Evolutionary conservation across 2,797 vertebrate species (phyloP).

Genomic region (Neostethus bicornis): DNA sequence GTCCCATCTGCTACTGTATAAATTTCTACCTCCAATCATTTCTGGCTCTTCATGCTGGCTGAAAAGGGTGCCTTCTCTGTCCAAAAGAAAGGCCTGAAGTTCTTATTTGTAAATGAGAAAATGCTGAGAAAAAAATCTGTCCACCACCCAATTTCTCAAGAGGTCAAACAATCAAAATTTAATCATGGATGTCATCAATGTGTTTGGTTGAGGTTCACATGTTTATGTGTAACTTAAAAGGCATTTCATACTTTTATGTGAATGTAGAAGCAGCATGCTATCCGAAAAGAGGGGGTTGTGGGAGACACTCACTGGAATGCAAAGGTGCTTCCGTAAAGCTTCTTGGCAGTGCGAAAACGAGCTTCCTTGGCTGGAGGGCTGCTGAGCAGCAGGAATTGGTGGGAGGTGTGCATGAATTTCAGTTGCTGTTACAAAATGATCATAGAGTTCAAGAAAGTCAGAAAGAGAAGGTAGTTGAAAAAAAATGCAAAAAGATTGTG

Average conservation of each 20-base stretch:
- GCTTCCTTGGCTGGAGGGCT: conserved; percentile 99
- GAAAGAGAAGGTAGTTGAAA: conserved; percentile 18
- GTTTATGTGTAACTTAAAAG: no score
- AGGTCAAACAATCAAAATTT: conserved; percentile 52
- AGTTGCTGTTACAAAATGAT: conserved; percentile 86
- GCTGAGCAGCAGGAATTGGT: conserved; percentile 99
- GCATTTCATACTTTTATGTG: no score
- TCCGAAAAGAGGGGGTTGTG: conserved; percentile 4
- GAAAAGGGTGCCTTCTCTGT: conserved; percentile 39
- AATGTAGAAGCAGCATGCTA: conserved; percentile 3
- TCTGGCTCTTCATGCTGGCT: conserved; percentile 65
- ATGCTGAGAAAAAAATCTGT: conserved; percentile 60
- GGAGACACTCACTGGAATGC: conserved; percentile 94
- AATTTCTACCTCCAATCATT: conserved; percentile 56
- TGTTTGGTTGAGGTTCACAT: no score
- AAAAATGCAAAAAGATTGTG: conserved; percentile 4
- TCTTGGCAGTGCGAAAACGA: conserved; percentile 98
- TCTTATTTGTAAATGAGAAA: conserved; percentile 65
- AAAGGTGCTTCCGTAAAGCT: conserved; percentile 98
- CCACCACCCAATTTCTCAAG: conserved; percentile 43
- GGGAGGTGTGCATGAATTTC: conserved; percentile 99
- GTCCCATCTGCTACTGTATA: conserved; percentile 68
- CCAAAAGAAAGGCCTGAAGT: conserved; percentile 56
- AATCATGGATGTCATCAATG: no score
- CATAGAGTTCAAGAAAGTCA: conserved; percentile 29